phyloP scores from a whole-genome alignment of 2,113 vertebrate species.

The Phrynosoma blainvillii region DNA sequence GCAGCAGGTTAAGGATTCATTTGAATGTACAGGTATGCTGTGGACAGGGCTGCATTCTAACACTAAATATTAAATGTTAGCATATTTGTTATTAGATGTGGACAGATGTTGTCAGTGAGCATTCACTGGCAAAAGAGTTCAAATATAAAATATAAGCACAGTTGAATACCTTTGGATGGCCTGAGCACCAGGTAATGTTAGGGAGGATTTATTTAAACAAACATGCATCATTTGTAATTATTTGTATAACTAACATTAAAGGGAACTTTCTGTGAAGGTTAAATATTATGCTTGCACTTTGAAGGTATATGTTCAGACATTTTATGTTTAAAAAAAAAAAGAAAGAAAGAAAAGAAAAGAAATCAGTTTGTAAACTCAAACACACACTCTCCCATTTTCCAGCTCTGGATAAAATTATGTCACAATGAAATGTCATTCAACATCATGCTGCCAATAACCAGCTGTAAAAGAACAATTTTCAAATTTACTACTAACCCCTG shows the following conservation, averaged over 20 bases:
- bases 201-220: constrained; percentile 11
- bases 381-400: not conserved
- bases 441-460: constrained; percentile 19
- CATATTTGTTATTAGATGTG: not conserved
- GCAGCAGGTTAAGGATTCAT: not conserved
- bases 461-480: constrained; percentile 6
- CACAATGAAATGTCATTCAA: constrained; percentile 25
- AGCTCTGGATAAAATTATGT: constrained; percentile 25
- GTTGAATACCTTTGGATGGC: constrained; percentile 4
- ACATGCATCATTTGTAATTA: constrained; percentile 9
- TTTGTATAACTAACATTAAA: constrained; percentile 15
- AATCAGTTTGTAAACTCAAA: constrained; percentile 22
- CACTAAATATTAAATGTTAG: not conserved
- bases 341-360: not conserved
- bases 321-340: not conserved
- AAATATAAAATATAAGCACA: not conserved
- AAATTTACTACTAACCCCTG: constrained; percentile 30
- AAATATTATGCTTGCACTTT: constrained; percentile 6
- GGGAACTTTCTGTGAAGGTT: not conserved
- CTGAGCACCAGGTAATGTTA: not conserved
- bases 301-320: constrained; percentile 1
- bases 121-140: not conserved
- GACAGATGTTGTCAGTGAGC: not conserved
- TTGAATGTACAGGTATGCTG: not conserved
- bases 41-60: not conserved